Conservation (phyloP, 1,140 invertebrate genomes). For the Lucilia cuprina region DNA sequence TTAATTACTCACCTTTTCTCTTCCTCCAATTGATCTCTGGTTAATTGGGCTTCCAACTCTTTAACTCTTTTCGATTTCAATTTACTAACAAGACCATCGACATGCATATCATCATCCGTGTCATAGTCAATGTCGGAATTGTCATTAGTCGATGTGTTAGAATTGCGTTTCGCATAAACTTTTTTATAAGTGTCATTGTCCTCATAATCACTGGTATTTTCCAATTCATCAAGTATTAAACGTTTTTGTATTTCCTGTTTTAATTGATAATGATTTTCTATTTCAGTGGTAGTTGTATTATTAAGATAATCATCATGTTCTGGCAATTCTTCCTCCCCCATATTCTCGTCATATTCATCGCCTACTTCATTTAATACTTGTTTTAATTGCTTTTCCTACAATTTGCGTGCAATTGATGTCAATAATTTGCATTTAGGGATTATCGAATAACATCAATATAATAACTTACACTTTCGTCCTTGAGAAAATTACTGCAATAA, state of each 20-base stretch:
- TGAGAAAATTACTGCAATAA: slow-evolving; percentile 55
- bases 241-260: slow-evolving; percentile 6
- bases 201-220: slow-evolving; percentile 45
- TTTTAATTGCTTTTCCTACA: neutral
- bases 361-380: neutral
- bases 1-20: slow-evolving; percentile 44
- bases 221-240: slow-evolving; percentile 40
- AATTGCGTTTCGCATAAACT: slow-evolving; percentile 40
- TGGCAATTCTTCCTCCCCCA: neutral
- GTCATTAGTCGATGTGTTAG: slow-evolving; percentile 33
- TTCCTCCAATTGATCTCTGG: slow-evolving; percentile 51
- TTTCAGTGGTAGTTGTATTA: neutral
- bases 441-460: neutral
- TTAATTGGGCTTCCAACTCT: slow-evolving; percentile 50
- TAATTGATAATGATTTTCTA: slow-evolving; percentile 16
- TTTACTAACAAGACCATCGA: slow-evolving; percentile 51
- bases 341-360: neutral
- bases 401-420: neutral
- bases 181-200: slow-evolving; percentile 46
- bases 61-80: slow-evolving; percentile 52
- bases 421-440: neutral
- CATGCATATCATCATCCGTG: slow-evolving; percentile 46
- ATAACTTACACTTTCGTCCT: slow-evolving; percentile 50
- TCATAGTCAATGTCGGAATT: slow-evolving; percentile 41
- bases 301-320: slow-evolving; percentile 22